Conservation (phyloP, 2,888 invertebrate species). For the Nesidiocoris tenuis region DNA sequence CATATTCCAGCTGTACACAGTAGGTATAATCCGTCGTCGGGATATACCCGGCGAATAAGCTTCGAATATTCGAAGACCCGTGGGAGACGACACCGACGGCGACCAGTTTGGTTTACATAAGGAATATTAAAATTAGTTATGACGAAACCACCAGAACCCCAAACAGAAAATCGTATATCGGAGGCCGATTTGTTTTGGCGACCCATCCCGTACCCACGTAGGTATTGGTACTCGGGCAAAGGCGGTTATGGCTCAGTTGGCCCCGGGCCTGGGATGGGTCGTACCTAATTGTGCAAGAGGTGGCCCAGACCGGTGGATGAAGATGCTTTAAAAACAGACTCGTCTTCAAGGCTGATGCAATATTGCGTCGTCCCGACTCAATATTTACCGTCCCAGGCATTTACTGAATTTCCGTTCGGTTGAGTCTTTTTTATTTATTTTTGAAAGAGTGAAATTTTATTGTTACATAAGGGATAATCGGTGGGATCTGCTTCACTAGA, state of each 20-base stretch:
- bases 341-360: not conserved
- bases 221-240: not conserved
- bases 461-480: no score
- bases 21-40: no score
- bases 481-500: no score
- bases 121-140: constrained; percentile 11
- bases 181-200: constrained; percentile 23
- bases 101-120: constrained; percentile 33
- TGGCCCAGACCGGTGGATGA: not conserved
- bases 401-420: no score
- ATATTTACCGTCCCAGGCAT: not conserved
- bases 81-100: not conserved
- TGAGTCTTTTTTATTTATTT: no score
- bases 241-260: constrained; percentile 9
- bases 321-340: not conserved
- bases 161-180: constrained; percentile 3
- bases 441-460: no score
- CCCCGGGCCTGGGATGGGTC: not conserved
- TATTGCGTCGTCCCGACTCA: not conserved
- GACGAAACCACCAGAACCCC: constrained; percentile 4
- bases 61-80: not conserved
- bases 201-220: not conserved
- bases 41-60: no score
- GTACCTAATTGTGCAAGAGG: not conserved
- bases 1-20: no score